A percentile compares a stretch with the other conserved stretches of the same genome.
phyloP scores from a whole-genome alignment of 2,113 vertebrate genomes.

The Azemiops feae region DNA sequence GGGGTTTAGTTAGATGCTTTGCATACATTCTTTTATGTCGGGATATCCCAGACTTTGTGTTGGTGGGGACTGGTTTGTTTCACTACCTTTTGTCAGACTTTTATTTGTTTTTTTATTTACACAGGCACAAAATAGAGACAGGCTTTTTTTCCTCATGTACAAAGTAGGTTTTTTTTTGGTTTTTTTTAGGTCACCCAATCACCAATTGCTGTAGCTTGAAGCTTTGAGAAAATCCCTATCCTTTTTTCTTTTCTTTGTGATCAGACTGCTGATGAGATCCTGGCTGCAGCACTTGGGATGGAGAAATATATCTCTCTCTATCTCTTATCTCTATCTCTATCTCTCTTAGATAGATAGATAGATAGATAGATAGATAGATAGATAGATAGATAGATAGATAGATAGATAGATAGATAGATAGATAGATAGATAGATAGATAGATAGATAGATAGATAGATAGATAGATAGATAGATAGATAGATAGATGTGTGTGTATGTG shows the following conservation, averaged over 20 bases:
- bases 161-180: not conserved
- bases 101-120: not conserved
- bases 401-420: too few relatives aligned
- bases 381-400: too few relatives aligned
- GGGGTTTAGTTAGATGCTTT: not conserved
- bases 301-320: not conserved
- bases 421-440: too few relatives aligned
- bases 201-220: not conserved
- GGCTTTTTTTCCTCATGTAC: not conserved
- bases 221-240: not conserved
- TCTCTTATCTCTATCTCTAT: too few relatives aligned
- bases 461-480: too few relatives aligned
- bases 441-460: too few relatives aligned
- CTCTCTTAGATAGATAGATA: too few relatives aligned
- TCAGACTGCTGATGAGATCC: not conserved
- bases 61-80: not conserved
- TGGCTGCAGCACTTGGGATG: not conserved
- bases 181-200: not conserved
- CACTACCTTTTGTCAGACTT: not conserved
- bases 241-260: not conserved
- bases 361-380: too few relatives aligned
- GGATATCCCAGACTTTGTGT: not conserved
- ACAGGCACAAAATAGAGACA: not conserved
- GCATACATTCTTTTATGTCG: not conserved
- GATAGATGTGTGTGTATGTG: too few relatives aligned